A percentile compares a stretch with the other conserved stretches of the same genome.
These are phyloP conservation scores for Smittia aterrima DNA, from an alignment of 2,888 invertebrate genomes.

Conservation along the genomic window DNA sequence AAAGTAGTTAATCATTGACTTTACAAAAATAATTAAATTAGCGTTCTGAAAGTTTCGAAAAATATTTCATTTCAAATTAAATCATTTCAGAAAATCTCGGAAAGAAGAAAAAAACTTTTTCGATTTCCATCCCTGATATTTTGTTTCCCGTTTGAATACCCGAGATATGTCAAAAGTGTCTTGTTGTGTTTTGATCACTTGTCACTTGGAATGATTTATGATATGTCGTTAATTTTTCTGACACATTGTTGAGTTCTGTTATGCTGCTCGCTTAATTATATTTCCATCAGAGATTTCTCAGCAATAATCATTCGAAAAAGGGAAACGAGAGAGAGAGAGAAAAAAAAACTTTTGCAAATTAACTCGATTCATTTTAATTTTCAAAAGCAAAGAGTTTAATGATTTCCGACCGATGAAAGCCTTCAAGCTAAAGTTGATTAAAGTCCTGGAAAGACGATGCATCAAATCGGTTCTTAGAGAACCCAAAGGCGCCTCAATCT, in stretches of 20 bases:
- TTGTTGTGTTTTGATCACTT: constrained; percentile 40
- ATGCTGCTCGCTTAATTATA: background rate
- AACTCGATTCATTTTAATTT: background rate
- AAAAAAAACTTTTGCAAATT: background rate
- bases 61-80: too few relatives aligned
- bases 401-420: background rate
- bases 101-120: too few relatives aligned
- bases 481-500: too few relatives aligned
- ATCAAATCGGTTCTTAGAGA: too few relatives aligned
- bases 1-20: too few relatives aligned
- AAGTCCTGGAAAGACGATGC: too few relatives aligned
- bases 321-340: background rate
- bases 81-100: too few relatives aligned
- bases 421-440: too few relatives aligned
- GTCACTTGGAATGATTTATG: constrained; percentile 42
- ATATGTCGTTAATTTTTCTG: constrained; percentile 38
- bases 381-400: background rate
- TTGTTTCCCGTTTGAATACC: background rate
- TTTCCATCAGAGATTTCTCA: background rate
- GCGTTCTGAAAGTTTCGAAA: too few relatives aligned
- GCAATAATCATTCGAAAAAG: too few relatives aligned
- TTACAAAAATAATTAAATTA: too few relatives aligned
- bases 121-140: too few relatives aligned
- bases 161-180: constrained; percentile 38
- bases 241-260: background rate